Conservation (phyloP, 2,888 invertebrate species). For the Eupithecia subfuscata region DNA sequence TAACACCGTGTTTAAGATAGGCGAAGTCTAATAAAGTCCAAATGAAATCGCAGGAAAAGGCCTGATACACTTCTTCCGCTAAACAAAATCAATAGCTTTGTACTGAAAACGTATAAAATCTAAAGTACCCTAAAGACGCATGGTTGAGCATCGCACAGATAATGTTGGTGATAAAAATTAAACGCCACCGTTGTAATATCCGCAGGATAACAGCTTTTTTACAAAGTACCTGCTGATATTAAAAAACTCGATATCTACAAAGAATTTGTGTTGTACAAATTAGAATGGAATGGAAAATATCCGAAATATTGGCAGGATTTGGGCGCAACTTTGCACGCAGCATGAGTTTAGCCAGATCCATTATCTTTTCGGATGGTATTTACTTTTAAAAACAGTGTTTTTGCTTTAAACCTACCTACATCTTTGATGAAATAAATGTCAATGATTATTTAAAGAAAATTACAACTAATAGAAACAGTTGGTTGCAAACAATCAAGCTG, state of each 20-base stretch:
- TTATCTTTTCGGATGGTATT: not conserved
- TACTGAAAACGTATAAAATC: slow-evolving; percentile 12
- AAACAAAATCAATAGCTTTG: not conserved
- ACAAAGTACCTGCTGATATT: not conserved
- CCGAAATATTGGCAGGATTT: not conserved
- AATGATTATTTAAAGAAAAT: too few species aligned
- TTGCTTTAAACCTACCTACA: too few species aligned
- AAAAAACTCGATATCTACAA: slow-evolving; percentile 3
- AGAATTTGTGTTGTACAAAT: not conserved
- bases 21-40: not conserved
- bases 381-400: not conserved
- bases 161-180: slow-evolving; percentile 44
- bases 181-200: slow-evolving; percentile 48
- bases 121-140: slow-evolving; percentile 10
- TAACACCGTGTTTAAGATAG: not conserved
- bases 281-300: not conserved
- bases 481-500: not conserved
- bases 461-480: too few species aligned
- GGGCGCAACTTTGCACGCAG: not conserved
- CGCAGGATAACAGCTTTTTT: slow-evolving; percentile 38
- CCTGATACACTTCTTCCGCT: not conserved
- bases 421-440: too few species aligned
- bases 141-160: slow-evolving; percentile 28
- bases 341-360: not conserved
- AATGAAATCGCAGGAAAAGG: not conserved